Base-by-base conservation (phyloP, 2,888 invertebrate genomes). In the Homarus gammarus region DNA sequence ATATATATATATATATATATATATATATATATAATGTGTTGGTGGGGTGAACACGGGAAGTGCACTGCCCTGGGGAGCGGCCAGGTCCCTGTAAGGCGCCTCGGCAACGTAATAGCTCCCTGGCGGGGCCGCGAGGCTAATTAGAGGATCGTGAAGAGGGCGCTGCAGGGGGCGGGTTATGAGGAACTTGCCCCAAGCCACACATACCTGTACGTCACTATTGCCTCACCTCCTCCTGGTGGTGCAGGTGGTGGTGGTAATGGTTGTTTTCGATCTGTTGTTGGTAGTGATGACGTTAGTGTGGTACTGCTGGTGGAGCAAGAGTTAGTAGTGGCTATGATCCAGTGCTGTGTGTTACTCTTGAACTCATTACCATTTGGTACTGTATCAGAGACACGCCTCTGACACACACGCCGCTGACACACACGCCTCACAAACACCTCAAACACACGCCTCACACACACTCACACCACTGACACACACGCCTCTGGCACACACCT, bases 91-190 rank as follows among this genome's bases (percentile, higher is more conserved):
- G 64, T 64, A 27, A 64, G 64, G 64, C 22, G 61, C 61, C 79
- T 18, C 31, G 44, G 61, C 79, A 61, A 79, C 79, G 56, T 61
- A 61, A 61, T 79, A 38, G 61, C 38, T 61, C 79, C 49, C 61
- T 79, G 79, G 18, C 38, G 79, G 61, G 61, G 61, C 56, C 49
- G 31, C 38, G 61, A 33, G n/a, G 64, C 38, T 61, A 79, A 61
- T 79, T 61, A 61, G 36, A 56, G 78, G 61, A n/a, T 61, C 79
- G 36, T 79, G 79, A 56, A 79, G 79, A n/a, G 38, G 61, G 61
- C 38, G 79, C 51, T 79, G 79, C 38, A n/a, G 79, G 61, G 38
- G 61, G 79, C 78, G 44, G 78, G 27, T 56, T 56, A 18, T 56
- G 64, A 27, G 64, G 64, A n/a, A n/a, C 64, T 27, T 27, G n/a